Evolutionary conservation across 2,797 vertebrate species (phyloP), one percentile per base, ranked within the genome.

Genomic region (Anas flavirostris): DNA sequence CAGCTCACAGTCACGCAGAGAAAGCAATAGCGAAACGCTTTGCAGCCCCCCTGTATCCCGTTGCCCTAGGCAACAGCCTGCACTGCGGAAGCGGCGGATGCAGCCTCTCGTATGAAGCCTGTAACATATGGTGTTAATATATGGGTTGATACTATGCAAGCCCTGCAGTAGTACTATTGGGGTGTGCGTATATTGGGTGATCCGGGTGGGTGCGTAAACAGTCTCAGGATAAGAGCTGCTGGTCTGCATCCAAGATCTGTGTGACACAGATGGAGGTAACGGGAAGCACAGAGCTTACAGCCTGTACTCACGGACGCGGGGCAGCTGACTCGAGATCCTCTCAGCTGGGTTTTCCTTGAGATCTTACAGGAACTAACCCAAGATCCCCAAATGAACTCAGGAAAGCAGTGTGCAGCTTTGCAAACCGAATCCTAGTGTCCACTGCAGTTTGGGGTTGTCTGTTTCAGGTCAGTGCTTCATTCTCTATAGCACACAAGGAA

Each of bases 11-110:
- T 46, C 92, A 85, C 5, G 69, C 69, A 94, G 88, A 86, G 94
- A 80, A 94, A 93, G 66, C 72, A 77, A 58, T 12, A 81, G 67
- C 78, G 82, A 68, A 94, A 85, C 68, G 68, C 75, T 75, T 75
- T 82, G 81, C 86, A 95, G 92, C 46, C 86, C 62, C 44, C 84
- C 84, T 82, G 3, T 48, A 81, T 90, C 81, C 81, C 4, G 92
- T 96, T 96, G 95, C 96, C 95, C 94, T 58, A 73, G 95, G 96
- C 91, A 96, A 97, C 97, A 84, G 77, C 58, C 78, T 93, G 94
- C 39, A 50, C 85, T 67, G 92, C 73, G 1, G 31, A 83, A 91
- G 63, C 35, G 29, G 64, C 77, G 84, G 85, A 82, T 48, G 37
- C 82, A 92, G 74, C 86, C 79, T 43, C 76, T 77, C 79, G 8